These are phyloP conservation scores for Acanthurus lineatus DNA, from an alignment of 2,797 vertebrate species.

Conservation along the genomic window DNA sequence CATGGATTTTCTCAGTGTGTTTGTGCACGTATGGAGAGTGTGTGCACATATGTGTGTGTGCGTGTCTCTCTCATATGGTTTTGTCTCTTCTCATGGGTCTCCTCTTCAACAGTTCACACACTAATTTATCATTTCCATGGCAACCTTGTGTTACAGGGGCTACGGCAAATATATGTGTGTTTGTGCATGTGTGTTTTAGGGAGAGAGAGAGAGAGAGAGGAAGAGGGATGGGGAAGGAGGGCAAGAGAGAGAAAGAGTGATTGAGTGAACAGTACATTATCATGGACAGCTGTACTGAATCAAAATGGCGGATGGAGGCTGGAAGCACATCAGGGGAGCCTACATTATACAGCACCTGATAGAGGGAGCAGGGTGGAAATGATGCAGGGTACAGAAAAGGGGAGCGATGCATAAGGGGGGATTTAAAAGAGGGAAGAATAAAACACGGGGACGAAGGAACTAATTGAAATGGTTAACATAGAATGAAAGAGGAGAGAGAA, in stretches of 20 bases:
- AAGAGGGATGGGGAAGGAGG: slow-evolving; percentile 68
- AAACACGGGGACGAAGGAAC: slow-evolving; percentile 34
- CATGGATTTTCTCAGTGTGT: slow-evolving; percentile 38
- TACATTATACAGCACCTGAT: slow-evolving; percentile 83
- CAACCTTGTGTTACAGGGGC: slow-evolving; percentile 67
- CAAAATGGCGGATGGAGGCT: slow-evolving; percentile 86
- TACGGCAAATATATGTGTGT: slow-evolving; percentile 63
- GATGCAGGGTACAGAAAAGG: slow-evolving; percentile 47
- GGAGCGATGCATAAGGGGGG: slow-evolving; percentile 31
- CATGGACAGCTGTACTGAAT: slow-evolving; percentile 87
- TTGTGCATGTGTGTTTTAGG: slow-evolving; percentile 58
- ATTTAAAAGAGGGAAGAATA: slow-evolving; percentile 43
- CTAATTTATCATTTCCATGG: slow-evolving; percentile 78
- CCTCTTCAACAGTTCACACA: slow-evolving; percentile 62
- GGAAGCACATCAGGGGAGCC: slow-evolving; percentile 81
- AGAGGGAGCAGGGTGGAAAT: slow-evolving; percentile 67
- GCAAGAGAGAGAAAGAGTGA: slow-evolving; percentile 76
- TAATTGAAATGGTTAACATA: slow-evolving; percentile 54
- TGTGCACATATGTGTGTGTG: slow-evolving; percentile 23
- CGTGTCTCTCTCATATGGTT: slow-evolving; percentile 39
- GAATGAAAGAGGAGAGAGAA: slow-evolving; percentile 60
- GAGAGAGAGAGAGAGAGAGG: slow-evolving; percentile 29
- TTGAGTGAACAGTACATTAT: slow-evolving; percentile 86
- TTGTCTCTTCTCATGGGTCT: slow-evolving; percentile 66
- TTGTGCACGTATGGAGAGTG: slow-evolving; percentile 28